phyloP scores from a whole-genome alignment of 2,113 vertebrate genomes.

The Brienomyrus brachyistius region DNA sequence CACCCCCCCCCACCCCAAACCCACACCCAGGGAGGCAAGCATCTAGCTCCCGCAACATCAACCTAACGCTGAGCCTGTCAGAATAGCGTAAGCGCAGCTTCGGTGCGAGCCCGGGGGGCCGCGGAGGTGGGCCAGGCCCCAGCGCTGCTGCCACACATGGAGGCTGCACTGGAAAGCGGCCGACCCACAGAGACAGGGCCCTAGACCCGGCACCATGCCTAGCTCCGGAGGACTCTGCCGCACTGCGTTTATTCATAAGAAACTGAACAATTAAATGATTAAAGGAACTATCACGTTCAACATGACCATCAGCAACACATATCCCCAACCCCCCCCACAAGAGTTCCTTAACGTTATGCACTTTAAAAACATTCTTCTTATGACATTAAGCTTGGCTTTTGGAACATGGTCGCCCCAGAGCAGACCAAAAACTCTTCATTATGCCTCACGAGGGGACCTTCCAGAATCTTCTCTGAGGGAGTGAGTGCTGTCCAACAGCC shows the following conservation, averaged over 20 bases:
- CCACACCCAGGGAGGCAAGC: slow-evolving; percentile 43
- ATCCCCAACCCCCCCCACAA: too few species aligned
- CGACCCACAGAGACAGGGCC: not conserved
- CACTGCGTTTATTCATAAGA: not conserved
- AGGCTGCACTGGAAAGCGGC: not conserved
- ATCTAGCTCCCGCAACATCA: slow-evolving; percentile 52
- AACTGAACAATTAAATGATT: not conserved
- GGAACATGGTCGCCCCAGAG: not conserved
- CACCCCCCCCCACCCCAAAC: not conserved
- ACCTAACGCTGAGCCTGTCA: slow-evolving; percentile 56
- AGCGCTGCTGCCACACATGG: not conserved
- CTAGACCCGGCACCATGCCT: not conserved
- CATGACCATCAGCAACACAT: not conserved
- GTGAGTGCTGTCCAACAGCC: not conserved
- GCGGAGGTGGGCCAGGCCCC: not conserved
- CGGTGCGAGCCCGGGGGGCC: slow-evolving; percentile 15
- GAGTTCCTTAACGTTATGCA: not conserved
- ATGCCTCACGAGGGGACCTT: not conserved
- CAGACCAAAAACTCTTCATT: not conserved
- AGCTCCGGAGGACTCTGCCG: too few species aligned
- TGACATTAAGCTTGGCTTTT: not conserved
- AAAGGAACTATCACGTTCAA: not conserved
- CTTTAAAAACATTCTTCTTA: not conserved
- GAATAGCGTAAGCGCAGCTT: slow-evolving; percentile 37
- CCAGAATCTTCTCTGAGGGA: not conserved